Evolutionary conservation across 2,797 vertebrate genomes (phyloP).

Genomic region (Hydrolagus colliei): DNA sequence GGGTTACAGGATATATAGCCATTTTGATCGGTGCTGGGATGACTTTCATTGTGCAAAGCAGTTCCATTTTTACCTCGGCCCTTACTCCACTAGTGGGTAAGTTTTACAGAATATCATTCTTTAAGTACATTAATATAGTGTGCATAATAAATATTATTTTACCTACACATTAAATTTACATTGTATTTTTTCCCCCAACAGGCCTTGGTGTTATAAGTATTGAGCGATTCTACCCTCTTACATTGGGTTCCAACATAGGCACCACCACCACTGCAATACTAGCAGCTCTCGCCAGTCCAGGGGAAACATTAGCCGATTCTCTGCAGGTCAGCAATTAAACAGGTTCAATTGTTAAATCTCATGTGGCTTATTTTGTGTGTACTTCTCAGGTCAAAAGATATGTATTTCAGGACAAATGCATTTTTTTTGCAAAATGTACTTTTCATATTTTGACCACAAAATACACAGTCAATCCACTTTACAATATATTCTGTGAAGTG

Average conservation of each 20-base stretch:
- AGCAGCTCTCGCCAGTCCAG: conserved; percentile 83
- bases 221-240: conserved; percentile 86
- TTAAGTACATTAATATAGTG: neutral
- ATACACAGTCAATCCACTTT: too few species aligned
- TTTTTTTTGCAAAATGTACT: too few species aligned
- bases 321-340: conserved; percentile 70
- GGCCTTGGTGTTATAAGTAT: conserved; percentile 90
- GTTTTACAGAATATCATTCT: conserved; percentile 38
- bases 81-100: conserved; percentile 92
- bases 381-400: too few species aligned
- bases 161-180: neutral
- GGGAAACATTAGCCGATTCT: conserved; percentile 65
- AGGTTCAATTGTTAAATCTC: neutral
- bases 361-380: too few species aligned
- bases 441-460: too few species aligned
- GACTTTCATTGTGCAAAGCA: conserved; percentile 96
- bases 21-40: conserved; percentile 87
- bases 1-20: conserved; percentile 88
- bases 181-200: conserved; percentile 39
- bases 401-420: too few species aligned
- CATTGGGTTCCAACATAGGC: conserved; percentile 87
- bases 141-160: neutral
- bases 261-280: conserved; percentile 92
- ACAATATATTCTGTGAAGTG: too few species aligned
- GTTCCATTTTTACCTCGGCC: conserved; percentile 93